A percentile compares a stretch with the other conserved stretches of the same genome.
These are phyloP conservation scores for Blastobasis lacticolella DNA, from an alignment of 2,888 invertebrate genomes.

Conservation along the genomic window DNA sequence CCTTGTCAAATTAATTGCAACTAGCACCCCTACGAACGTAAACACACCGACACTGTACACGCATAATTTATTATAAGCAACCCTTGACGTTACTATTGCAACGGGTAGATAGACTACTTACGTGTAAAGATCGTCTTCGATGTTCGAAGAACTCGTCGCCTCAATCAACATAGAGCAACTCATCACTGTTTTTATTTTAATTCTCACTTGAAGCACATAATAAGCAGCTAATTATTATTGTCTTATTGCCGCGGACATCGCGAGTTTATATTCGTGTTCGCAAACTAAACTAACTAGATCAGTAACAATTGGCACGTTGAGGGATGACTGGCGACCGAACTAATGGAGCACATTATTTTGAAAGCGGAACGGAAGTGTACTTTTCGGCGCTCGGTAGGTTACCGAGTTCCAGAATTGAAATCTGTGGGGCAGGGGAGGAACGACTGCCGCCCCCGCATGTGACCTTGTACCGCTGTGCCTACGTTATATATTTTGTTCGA, in stretches of 20 bases:
- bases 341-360: not conserved
- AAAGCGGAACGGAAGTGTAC: slow-evolving; percentile 3
- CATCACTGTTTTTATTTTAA: slow-evolving; percentile 28
- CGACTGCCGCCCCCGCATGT: too few species aligned
- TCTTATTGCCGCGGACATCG: not conserved
- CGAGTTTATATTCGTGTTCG: not conserved
- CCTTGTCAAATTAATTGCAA: slow-evolving; percentile 3
- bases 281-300: not conserved
- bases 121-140: slow-evolving; percentile 54
- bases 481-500: too few species aligned
- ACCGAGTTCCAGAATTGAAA: slow-evolving; percentile 22
- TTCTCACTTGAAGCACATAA: slow-evolving; percentile 2
- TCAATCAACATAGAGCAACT: slow-evolving; percentile 44
- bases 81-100: not conserved
- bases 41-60: too few species aligned
- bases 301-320: not conserved
- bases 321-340: not conserved
- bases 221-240: not conserved
- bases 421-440: too few species aligned
- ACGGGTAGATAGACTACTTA: slow-evolving; percentile 27
- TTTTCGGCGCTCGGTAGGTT: slow-evolving; percentile 17
- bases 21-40: too few species aligned
- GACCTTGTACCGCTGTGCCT: too few species aligned
- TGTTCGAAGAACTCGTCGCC: slow-evolving; percentile 44
- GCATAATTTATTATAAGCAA: too few species aligned